A percentile compares a stretch with the other conserved stretches of the same genome.
Evolutionary conservation across 2,113 vertebrate genomes (phyloP).

Genomic region (Elephantulus edwardii): DNA sequence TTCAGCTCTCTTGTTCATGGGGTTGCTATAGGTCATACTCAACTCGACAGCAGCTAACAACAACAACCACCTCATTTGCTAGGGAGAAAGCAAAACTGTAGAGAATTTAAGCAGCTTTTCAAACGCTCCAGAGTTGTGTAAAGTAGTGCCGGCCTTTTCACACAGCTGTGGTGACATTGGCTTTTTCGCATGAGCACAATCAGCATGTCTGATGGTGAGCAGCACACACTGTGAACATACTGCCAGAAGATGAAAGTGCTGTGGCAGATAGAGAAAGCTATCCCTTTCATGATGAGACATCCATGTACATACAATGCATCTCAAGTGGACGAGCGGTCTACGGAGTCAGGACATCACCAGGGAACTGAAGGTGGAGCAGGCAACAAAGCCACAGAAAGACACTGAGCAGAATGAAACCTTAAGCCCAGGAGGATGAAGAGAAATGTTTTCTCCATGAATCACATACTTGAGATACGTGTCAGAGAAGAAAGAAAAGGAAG

Average conservation of each 20-base stretch:
- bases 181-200: background rate
- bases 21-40: no score
- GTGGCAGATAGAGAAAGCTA: background rate
- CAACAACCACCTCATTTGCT: background rate
- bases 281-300: background rate
- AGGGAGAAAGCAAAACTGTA: background rate
- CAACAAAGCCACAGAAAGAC: background rate
- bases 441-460: background rate
- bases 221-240: background rate
- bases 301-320: background rate
- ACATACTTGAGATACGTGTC: background rate
- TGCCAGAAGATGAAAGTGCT: background rate
- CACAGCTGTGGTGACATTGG: fast-evolving
- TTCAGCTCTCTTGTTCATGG: no score
- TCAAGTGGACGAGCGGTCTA: background rate
- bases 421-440: background rate
- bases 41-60: no score
- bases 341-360: background rate
- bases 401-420: background rate
- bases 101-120: background rate
- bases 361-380: background rate
- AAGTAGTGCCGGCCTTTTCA: background rate
- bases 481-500: background rate
- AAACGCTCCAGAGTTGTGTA: background rate
- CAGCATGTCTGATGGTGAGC: background rate